Evolutionary conservation across 2,797 vertebrate species (phyloP).

Genomic region (Myotis myotis): DNA sequence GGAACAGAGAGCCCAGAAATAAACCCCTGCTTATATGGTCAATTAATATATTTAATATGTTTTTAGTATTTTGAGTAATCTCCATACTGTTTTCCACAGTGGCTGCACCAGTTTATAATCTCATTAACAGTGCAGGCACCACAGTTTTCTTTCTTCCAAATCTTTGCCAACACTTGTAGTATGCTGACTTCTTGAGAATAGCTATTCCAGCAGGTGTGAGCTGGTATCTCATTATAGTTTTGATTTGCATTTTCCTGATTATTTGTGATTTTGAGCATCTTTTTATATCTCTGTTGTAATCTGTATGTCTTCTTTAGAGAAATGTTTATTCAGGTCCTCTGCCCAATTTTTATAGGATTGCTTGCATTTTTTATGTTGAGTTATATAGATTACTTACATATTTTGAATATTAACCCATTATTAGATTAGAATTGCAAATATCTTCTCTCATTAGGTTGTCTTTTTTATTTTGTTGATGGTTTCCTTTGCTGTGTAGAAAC

Average conservation of each 20-base stretch:
- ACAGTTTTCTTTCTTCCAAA: not conserved
- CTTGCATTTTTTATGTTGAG: not conserved
- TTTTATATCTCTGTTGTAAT: not conserved
- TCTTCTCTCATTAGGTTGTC: not conserved
- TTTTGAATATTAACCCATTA: not conserved
- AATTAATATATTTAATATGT: not conserved
- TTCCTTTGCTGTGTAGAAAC: not conserved
- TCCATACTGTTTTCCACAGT: not conserved
- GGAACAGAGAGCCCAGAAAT: not conserved
- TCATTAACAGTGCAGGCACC: not conserved
- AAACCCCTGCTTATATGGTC: not conserved
- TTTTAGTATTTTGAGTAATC: not conserved
- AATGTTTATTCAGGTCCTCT: not conserved
- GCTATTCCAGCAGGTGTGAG: not conserved
- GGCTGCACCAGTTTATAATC: not conserved
- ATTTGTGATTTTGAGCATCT: not conserved
- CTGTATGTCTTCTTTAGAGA: not conserved
- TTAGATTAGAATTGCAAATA: not conserved
- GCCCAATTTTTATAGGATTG: not conserved
- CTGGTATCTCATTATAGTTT: not conserved
- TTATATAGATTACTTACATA: not conserved
- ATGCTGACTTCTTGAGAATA: not conserved
- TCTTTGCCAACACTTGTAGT: not conserved
- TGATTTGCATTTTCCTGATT: not conserved
- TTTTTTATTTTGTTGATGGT: not conserved